Percentiles rank a stretch among this genome's conserved stretches.
These are phyloP conservation scores for Synanthedon vespiformis DNA, from an alignment of 2,888 invertebrate species.

Conservation along the genomic window DNA sequence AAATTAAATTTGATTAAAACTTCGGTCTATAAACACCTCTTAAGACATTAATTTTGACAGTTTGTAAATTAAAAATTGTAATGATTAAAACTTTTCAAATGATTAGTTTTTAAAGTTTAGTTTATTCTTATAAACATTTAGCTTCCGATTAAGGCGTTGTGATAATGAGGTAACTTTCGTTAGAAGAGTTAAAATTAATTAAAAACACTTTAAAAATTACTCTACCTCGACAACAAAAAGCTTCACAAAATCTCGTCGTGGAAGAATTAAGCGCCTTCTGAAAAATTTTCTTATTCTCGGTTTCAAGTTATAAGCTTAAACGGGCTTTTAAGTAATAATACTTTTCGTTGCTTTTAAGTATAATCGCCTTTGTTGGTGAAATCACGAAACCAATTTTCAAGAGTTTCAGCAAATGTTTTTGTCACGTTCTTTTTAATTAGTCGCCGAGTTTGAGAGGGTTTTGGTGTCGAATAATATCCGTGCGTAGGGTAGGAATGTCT, in stretches of 20 bases:
- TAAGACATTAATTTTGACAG: too few species aligned
- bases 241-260: not conserved
- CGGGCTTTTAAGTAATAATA: conserved; percentile 19
- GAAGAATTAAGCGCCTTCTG: not conserved
- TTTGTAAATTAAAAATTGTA: too few species aligned
- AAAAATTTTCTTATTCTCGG: conserved; percentile 3
- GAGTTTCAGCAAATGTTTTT: conserved; percentile 13
- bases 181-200: too few species aligned
- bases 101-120: too few species aligned
- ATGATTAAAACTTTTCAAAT: too few species aligned
- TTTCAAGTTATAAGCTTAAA: conserved; percentile 20
- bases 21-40: too few species aligned
- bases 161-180: too few species aligned
- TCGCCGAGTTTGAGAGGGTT: conserved; percentile 7
- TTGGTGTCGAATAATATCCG: not conserved
- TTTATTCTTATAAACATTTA: too few species aligned
- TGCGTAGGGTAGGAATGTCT: not conserved
- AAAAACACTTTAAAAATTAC: too few species aligned
- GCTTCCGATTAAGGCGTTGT: too few species aligned
- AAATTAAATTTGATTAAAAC: too few species aligned
- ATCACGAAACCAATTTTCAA: conserved; percentile 22
- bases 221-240: not conserved
- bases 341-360: conserved; percentile 4
- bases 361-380: conserved; percentile 15
- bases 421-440: conserved; percentile 22